phyloP scores from a whole-genome alignment of 2,797 vertebrate genomes.

The Leuciscus waleckii region DNA sequence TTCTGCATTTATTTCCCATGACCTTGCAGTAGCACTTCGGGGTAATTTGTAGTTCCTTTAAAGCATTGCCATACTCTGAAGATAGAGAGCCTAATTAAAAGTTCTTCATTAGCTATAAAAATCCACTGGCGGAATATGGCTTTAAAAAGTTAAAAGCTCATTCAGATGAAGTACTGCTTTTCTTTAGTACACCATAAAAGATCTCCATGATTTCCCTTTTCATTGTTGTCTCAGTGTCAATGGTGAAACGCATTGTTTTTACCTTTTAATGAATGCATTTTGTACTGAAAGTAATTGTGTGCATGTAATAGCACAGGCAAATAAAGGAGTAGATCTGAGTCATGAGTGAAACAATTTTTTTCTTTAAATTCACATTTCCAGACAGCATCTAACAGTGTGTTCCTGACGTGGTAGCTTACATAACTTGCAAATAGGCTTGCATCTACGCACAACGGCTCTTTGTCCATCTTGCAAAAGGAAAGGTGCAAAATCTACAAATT shows the following conservation, averaged over 20 bases:
- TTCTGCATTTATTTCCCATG: not conserved
- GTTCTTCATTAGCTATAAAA: slow-evolving; percentile 62
- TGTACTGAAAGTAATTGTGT: slow-evolving; percentile 59
- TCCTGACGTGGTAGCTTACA: not conserved
- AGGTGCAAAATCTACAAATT: not conserved
- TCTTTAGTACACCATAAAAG: slow-evolving; percentile 31
- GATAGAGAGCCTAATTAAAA: slow-evolving; percentile 71
- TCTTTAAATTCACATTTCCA: not conserved
- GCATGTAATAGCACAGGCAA: slow-evolving; percentile 11
- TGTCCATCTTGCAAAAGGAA: not conserved
- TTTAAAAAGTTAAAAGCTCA: slow-evolving; percentile 63
- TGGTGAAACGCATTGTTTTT: slow-evolving; percentile 51
- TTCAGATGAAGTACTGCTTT: slow-evolving; percentile 58
- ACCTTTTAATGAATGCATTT: slow-evolving; percentile 52
- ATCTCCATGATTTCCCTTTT: slow-evolving; percentile 50
- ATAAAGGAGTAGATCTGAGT: slow-evolving; percentile 43
- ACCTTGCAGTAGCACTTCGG: slow-evolving; percentile 45
- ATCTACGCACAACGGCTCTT: not conserved
- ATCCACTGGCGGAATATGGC: slow-evolving; percentile 57
- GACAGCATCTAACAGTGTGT: not conserved
- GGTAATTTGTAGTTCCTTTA: slow-evolving; percentile 70
- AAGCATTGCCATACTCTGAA: slow-evolving; percentile 53
- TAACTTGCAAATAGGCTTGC: slow-evolving; percentile 7
- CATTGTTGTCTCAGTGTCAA: slow-evolving; percentile 13
- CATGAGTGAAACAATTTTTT: not conserved